Base-by-base conservation (phyloP, 35 echinoderm and acorn worm species). In the Apostichopus japonicus region DNA sequence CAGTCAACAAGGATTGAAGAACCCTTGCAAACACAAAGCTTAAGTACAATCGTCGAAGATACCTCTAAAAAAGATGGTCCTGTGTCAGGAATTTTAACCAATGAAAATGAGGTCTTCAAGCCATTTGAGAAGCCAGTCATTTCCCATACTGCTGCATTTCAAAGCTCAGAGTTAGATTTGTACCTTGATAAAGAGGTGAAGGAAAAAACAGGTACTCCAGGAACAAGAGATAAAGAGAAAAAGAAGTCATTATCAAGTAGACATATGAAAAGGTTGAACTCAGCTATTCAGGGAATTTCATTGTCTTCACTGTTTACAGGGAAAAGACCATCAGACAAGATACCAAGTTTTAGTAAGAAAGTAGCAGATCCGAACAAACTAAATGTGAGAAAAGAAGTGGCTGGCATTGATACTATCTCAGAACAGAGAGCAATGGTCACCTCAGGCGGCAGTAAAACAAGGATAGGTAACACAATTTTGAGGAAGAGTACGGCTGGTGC, bases 71-170 rank as follows among this genome's bases (percentile, higher is more conserved):
- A 87, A 27, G 63, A 63, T 16, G 8, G 9, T 8, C 10, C 63
- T 14, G 15, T 5, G 23, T 6, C n/a, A 52, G 86, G 72, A n/a
- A 65, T 95, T 24, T 79, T 92, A 9, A 62, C n/a, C 13, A 77
- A 94, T 65, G 96, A 98, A 57, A 93, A 93, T 86, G 61, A 76
- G 4, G 80, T 89, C 17, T 94, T 98, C 79, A 98, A 95, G 79
- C 88, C 92, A 72, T 98, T 95, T 92, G 96, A 98, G 73, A 95
- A 95, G 56, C 90, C 92, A 72, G 86, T 92, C 8, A 83, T 80
- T 15, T 94, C 94, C 44, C 90, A 95, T 24, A 95, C 92, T 77
- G 94, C 94, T 77, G 96, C 96, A 53, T 98, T 98, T 90, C 86
- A 94, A 9, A 98, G 96, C 77, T 93, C 91, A 87, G 79, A 92